These are phyloP conservation scores for Spilarctia lutea DNA, from an alignment of 2,888 invertebrate genomes.

Conservation along the genomic window DNA sequence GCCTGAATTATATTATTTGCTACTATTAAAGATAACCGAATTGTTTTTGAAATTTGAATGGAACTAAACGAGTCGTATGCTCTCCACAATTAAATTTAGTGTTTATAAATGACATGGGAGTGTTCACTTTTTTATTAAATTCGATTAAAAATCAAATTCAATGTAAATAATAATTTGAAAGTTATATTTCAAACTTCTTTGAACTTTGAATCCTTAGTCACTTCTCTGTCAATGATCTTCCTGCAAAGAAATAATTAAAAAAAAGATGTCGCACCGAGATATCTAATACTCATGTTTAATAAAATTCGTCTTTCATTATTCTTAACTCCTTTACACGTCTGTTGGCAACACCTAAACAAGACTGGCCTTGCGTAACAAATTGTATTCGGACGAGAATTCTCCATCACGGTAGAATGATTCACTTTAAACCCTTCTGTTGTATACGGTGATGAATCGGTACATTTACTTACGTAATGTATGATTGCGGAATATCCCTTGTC, in stretches of 20 bases:
- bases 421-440: slow-evolving; percentile 30
- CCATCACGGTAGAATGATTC: slow-evolving; percentile 39
- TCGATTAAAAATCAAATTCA: too few species aligned
- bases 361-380: slow-evolving; percentile 49
- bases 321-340: slow-evolving; percentile 57
- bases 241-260: slow-evolving; percentile 64
- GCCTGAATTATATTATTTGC: too few species aligned
- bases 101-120: too few species aligned
- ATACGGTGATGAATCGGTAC: background rate
- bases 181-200: too few species aligned
- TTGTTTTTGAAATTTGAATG: too few species aligned
- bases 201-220: too few species aligned
- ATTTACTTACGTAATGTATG: background rate
- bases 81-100: too few species aligned
- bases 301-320: slow-evolving; percentile 66
- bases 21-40: too few species aligned
- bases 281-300: slow-evolving; percentile 74
- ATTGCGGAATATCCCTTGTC: background rate
- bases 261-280: slow-evolving; percentile 75
- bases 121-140: too few species aligned
- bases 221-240: slow-evolving; percentile 34
- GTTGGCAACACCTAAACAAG: slow-evolving; percentile 67
- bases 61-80: too few species aligned
- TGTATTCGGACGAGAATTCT: slow-evolving; percentile 56
- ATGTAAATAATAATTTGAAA: too few species aligned